Percentiles rank a stretch among this genome's conserved stretches.
Conservation (phyloP, 1,140 invertebrate species). For the Bradysia coprophila region DNA sequence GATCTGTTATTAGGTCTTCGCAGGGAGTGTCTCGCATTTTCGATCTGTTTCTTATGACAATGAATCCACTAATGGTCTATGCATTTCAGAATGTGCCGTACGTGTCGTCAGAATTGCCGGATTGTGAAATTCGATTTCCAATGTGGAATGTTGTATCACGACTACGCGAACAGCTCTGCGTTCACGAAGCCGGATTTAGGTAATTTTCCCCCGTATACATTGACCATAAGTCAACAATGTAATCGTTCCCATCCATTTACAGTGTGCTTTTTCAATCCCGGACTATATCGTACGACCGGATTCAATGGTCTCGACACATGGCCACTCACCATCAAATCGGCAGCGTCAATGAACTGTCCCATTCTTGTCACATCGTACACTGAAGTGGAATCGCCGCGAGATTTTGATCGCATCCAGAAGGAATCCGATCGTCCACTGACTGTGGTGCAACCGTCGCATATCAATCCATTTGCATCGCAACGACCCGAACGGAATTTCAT, state of each 20-base stretch:
- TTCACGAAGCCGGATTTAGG: slow-evolving; percentile 29
- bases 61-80: too few species aligned
- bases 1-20: too few species aligned
- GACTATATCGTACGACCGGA: slow-evolving; percentile 41
- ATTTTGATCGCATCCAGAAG: slow-evolving; percentile 30
- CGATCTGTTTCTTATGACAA: too few species aligned
- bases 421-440: slow-evolving; percentile 23
- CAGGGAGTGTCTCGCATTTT: too few species aligned
- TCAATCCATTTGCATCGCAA: slow-evolving; percentile 42
- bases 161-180: slow-evolving; percentile 23
- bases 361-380: slow-evolving; percentile 46
- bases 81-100: slow-evolving; percentile 23
- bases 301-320: slow-evolving; percentile 40
- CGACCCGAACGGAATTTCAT: slow-evolving; percentile 55
- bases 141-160: slow-evolving; percentile 32
- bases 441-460: slow-evolving; percentile 27
- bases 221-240: neutral
- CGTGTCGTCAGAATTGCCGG: slow-evolving; percentile 24
- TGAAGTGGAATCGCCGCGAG: slow-evolving; percentile 35
- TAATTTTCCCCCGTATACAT: slow-evolving; percentile 8
- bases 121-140: slow-evolving; percentile 31
- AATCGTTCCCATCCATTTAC: slow-evolving; percentile 1
- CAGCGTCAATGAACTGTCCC: slow-evolving; percentile 29
- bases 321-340: slow-evolving; percentile 36
- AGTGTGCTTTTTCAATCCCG: slow-evolving; percentile 53